Evolutionary conservation across 1,140 invertebrate genomes (phyloP).

Genomic region (Zaprionus taronus): DNA sequence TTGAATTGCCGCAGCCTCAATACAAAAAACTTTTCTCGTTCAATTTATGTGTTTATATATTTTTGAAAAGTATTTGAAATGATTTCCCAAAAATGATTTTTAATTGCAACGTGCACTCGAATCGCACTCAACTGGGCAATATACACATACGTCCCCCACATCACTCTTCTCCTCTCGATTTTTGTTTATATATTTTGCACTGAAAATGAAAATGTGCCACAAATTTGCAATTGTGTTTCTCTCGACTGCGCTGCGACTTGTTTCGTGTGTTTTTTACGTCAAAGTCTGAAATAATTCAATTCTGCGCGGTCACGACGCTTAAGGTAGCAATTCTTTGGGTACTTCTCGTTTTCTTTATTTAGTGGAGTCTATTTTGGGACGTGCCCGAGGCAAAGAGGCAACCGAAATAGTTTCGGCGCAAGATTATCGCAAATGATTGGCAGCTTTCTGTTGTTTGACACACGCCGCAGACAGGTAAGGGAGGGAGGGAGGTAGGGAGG

Average conservation of each 20-base stretch:
- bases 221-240: slow-evolving; percentile 16
- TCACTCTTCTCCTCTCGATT: neutral
- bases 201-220: neutral
- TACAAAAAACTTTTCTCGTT: neutral
- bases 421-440: slow-evolving; percentile 47
- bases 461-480: neutral
- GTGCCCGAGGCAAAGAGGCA: neutral
- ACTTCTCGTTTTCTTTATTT: neutral
- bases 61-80: neutral
- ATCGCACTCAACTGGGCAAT: no score
- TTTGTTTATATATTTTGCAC: slow-evolving; percentile 11
- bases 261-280: neutral
- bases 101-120: slow-evolving; percentile 41
- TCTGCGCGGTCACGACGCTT: neutral
- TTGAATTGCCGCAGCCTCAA: neutral
- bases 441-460: slow-evolving; percentile 11
- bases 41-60: slow-evolving; percentile 27
- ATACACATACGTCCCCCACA: no score
- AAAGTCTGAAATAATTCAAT: no score
- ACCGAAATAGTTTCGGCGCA: slow-evolving; percentile 20
- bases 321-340: neutral
- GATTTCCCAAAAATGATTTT: slow-evolving; percentile 32
- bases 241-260: no score
- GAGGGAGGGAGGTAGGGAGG: neutral
- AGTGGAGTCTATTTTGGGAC: slow-evolving; percentile 13